Base-by-base conservation (phyloP, 2,113 vertebrate species). In the Petroica traversi region DNA sequence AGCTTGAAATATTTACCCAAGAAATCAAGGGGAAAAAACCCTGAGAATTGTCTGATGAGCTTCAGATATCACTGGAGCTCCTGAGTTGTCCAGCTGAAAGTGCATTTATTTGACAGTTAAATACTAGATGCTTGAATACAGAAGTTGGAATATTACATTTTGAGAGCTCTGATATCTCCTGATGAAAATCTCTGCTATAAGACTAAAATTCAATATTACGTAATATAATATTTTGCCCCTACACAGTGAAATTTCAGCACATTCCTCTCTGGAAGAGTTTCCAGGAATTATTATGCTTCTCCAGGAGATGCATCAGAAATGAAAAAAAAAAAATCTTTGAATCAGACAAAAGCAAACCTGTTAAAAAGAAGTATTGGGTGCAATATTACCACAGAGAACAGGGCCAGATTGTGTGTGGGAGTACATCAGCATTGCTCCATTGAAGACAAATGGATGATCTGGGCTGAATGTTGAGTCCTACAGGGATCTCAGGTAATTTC, bases 91-190 rank as follows among this genome's bases (percentile, higher is more conserved):
- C 55, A 89, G 69, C 34, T 90, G 76, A 80, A 52, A 81, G 61
- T 63, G 41, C 48, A 45, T 95, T 89, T 86, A 74, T 96, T 87
- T 96, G 75, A 54, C 58, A 95, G 62, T 87, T 93, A 94, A 96
- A 92, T 95, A 75, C 58, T 72, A 46, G 64, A 79, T 3, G 5
- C 68, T 77, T 91, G 59, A 95, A 91, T 73, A 71, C 9, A 57
- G 64, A 89, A 92, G 71, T 61, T 95, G 52, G 48, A 79, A 81
- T 92, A 96, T 93, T 94, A 69, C 24, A 61, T 92, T 96, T 92
- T 90, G 69, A 55, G 52, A 48, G 38, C 33, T 90, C 19, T 91
- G 49, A 92, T 96, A 89, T 81, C 72, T 83, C 78, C 61, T 88
- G 88, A 61, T 79, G 57, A 93, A 96, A 82, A 95, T 84, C 51